Evolutionary conservation across 2,113 vertebrate species (phyloP), one percentile per base, ranked within the genome.

Genomic region (Lamprologus sp.): DNA sequence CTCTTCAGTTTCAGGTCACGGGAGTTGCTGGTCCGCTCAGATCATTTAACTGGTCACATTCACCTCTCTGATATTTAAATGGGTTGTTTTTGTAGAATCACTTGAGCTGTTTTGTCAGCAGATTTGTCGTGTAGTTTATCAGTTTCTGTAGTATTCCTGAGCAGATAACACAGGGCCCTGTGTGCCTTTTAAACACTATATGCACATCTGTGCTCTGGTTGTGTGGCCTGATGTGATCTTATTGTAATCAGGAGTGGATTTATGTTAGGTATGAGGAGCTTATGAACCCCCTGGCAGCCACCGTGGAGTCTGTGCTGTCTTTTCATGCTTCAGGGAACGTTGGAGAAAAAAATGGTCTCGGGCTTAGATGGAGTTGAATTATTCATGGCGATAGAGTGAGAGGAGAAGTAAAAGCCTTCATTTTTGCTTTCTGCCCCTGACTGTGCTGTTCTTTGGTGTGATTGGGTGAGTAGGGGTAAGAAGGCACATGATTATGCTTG

Each of bases 331-430:
- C 81, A 82, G 84, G 88, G 83, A 84, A 91, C 88, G 87, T 87
- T 83, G 83, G 35, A 21, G 37, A 17, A 45, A 88, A 85, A 90
- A 90, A 88, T 9, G 55, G 83, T 93, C 83, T 82, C 54, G 40
- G 87, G 86, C 89, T 91, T 82, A 79, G 82, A 87, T 65, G 82
- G 55, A 33, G 42, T 80, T 95, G 89, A 93, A 95, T 94, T 92
- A 92, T 94, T 95, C 87, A 94, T 92, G 77, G 84, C 14, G 68
- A 85, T 65, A 4, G 89, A 91, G 51, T 42, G 84, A 91, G 90
- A 88, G 75, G 84, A 92, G 90, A 80, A 85, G 91, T 89, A 86
- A 88, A 88, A 93, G 88, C 82, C 90, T 92, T 92, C 86, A 85
- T 91, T 89, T 92, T 88, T 63, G 58, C 87, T 90, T 84, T 81